Percentiles rank a stretch among this genome's conserved stretches.
Evolutionary conservation across 2,888 invertebrate genomes (phyloP).

Genomic region (Noctua janthina): DNA sequence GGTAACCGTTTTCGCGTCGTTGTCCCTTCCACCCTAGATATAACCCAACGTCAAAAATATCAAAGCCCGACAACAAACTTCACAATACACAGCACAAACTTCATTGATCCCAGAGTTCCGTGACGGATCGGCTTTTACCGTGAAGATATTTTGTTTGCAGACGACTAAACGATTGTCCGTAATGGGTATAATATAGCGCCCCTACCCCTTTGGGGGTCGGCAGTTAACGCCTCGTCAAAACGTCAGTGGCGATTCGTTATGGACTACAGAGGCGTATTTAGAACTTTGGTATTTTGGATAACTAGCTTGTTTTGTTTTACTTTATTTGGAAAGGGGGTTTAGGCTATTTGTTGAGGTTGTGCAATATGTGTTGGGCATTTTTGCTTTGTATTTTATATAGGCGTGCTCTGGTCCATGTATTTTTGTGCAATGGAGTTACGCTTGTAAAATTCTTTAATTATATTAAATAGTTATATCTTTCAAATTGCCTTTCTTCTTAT

Average conservation of each 20-base stretch:
- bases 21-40: too few species aligned
- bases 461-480: too few species aligned
- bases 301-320: background rate
- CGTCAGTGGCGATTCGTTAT: constrained; percentile 84
- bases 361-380: too few species aligned
- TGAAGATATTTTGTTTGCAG: constrained; percentile 80
- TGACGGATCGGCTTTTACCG: constrained; percentile 80
- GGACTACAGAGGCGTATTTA: constrained; percentile 73
- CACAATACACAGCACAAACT: constrained; percentile 40
- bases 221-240: constrained; percentile 85
- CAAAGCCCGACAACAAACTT: constrained; percentile 1
- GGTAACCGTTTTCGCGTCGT: too few species aligned
- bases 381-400: too few species aligned
- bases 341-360: background rate
- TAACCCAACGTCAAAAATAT: background rate
- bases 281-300: background rate
- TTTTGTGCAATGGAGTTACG: too few species aligned
- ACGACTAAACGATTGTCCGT: constrained; percentile 82
- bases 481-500: too few species aligned
- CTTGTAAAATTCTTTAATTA: too few species aligned
- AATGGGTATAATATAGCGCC: constrained; percentile 80
- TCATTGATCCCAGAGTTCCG: constrained; percentile 57
- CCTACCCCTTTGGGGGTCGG: constrained; percentile 78
- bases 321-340: background rate
- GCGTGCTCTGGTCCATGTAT: too few species aligned